Evolutionary conservation across 2,797 vertebrate species (phyloP), one percentile per base, ranked within the genome.

Genomic region (Poeciliopsis paucimaculata): DNA sequence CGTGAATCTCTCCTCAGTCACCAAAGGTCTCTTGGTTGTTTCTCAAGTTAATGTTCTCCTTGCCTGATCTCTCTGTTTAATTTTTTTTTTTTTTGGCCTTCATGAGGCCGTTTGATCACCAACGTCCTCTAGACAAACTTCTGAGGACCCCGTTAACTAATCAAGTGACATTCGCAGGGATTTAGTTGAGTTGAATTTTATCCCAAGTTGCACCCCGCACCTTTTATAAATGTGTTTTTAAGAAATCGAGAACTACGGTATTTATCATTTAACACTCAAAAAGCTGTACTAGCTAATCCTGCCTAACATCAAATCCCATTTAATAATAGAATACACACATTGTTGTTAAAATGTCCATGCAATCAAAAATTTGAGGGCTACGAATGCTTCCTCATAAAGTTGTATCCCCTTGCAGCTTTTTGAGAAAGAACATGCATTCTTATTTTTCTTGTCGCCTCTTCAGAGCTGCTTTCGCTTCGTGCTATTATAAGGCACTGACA

Each of bases 381-480:
- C 5, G 2, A 70, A 70, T 6, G 43, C 23, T n/a, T 45, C 43
- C 13, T 26, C 11, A 45, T 12, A 5, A 6, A 45, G 39, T 12
- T 71, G 39, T 16, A 28, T n/a, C 28, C 41, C 13, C 13, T 45
- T 3, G 0, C 39, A 45, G 41, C 41, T 8, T n/a, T 71, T 13
- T 28, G 12, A 3, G 13, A 28, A 71, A 16, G 13, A 23, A 71
- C 28, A 71, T 45, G 68, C 12, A 45, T 6, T 45, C 7, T 28
- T 72, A 11, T 70, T 60, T 77, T 23, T n/a, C 39, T 78, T 16
- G 13, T 51, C 79, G n/a, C 76, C 5, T 79, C 82, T 71, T 36
- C 41, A 43, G 71, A 68, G 12, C 77, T 64, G 46, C 64, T 72
- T 84, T 84, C 26, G n/a, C 6, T 31, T 64, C 39, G n/a, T 73